A percentile compares a stretch with the other conserved stretches of the same genome.
phyloP scores from a whole-genome alignment of 1,140 invertebrate species.

The Heliconius melpomene region DNA sequence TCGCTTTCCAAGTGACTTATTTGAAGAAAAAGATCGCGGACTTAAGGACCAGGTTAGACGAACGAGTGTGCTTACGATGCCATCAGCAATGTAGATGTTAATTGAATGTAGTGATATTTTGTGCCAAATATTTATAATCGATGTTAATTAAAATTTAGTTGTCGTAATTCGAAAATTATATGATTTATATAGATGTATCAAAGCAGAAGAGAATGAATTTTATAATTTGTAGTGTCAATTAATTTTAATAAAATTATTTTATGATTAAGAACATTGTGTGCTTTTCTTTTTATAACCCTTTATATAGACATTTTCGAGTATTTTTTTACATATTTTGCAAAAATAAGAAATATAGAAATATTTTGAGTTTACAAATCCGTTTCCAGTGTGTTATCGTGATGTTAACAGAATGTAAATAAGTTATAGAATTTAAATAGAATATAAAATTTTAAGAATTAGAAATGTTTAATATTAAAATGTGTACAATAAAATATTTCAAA shows the following conservation, averaged over 20 bases:
- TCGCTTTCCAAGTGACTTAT: constrained; percentile 92
- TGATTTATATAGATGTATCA: background rate
- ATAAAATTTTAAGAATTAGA: too few species aligned
- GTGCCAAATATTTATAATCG: constrained; percentile 9
- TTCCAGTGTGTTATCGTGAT: too few species aligned
- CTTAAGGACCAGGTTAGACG: constrained; percentile 31
- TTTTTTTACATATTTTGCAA: background rate
- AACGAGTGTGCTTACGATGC: constrained; percentile 31
- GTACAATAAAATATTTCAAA: too few species aligned
- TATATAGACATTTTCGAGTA: background rate
- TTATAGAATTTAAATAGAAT: too few species aligned
- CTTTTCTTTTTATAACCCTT: background rate
- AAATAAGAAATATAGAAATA: too few species aligned
- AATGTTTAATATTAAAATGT: too few species aligned
- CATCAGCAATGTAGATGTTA: constrained; percentile 25
- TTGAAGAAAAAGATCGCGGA: constrained; percentile 70
- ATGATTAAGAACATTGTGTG: background rate
- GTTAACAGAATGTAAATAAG: too few species aligned
- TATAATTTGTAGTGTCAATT: background rate
- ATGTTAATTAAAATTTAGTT: background rate
- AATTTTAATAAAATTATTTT: constrained; percentile 10
- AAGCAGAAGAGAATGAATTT: background rate
- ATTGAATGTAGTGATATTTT: background rate
- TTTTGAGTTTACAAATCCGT: too few species aligned
- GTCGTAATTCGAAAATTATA: background rate